These are phyloP conservation scores for Plectropomus leopardus DNA, from an alignment of 2,113 vertebrate genomes.

Conservation along the genomic window DNA sequence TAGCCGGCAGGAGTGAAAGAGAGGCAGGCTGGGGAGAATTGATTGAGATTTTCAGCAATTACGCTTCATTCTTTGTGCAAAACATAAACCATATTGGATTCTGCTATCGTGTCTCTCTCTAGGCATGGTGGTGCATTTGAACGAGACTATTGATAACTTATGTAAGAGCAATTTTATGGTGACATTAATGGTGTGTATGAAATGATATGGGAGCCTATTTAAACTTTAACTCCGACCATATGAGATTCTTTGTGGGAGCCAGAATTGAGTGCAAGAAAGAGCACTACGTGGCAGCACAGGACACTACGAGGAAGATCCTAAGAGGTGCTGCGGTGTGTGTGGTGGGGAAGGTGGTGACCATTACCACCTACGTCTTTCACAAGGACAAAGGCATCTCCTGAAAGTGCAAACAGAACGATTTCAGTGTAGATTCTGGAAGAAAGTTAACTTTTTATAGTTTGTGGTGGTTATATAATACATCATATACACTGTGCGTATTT, in stretches of 20 bases:
- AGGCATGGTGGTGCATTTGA: constrained; percentile 48
- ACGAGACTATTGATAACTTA: constrained; percentile 53
- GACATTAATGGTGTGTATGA: constrained; percentile 35
- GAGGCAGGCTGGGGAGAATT: constrained; percentile 70
- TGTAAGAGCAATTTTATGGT: constrained; percentile 33
- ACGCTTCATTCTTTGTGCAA: constrained; percentile 76
- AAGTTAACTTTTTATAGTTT: constrained; percentile 11
- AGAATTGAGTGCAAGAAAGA: constrained; percentile 4
- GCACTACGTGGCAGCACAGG: not conserved
- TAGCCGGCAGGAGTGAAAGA: constrained; percentile 75
- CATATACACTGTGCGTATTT: constrained; percentile 2
- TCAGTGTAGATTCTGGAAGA: not conserved
- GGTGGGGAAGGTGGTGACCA: not conserved
- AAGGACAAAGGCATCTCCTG: constrained; percentile 13
- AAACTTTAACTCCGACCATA: constrained; percentile 31
- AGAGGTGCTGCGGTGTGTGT: not conserved
- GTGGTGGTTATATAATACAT: not conserved
- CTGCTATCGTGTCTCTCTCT: constrained; percentile 15
- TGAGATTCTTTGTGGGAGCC: constrained; percentile 13
- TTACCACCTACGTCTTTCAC: constrained; percentile 1
- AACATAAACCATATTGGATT: constrained; percentile 64
- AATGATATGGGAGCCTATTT: constrained; percentile 44
- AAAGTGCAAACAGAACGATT: constrained; percentile 13
- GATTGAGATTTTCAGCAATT: constrained; percentile 84
- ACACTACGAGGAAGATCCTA: constrained; percentile 3